Base-by-base conservation (phyloP, 2,888 invertebrate genomes). In the Ectemnius cavifrons region DNA sequence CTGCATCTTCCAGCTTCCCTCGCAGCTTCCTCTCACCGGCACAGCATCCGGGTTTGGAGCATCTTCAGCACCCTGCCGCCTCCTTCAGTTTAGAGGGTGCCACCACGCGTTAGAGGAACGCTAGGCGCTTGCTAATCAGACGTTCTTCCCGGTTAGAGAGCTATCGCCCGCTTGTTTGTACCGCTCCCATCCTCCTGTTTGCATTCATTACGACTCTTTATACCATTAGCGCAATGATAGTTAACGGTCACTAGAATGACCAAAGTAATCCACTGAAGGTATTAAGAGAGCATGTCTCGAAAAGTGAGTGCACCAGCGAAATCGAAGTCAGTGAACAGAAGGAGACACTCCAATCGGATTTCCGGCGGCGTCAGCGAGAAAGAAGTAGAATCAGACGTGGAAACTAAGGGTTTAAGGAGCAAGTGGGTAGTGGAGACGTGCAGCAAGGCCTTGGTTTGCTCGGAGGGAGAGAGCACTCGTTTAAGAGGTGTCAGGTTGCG, bases 21-120 rank as follows among this genome's bases (percentile, higher is more conserved):
- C 27, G 23, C 37, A 14, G 16, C 63, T 5, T 23, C 46, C 20
- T 60, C 20, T 16, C 62, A 46, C 65, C 52, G 63, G 52, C 58
- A 14, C 37, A 8, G 14, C 46, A n/a, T 61, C 45, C n/a, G 37
- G 37, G 37, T 16, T 46, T 45, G 2, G 13, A 16, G 14, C 27
- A 14, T 61, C 61, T 46, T 60, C 28, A n/a, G 37, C 61, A 11
- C 3, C 68, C 65, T 71, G 67, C 64, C 49, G 71, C 78, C 77
- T 84, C 82, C 80, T 77, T 79, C 78, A 80, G 79, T 85, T 84
- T 79, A 74, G 74, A 79, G 79, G 73, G 63, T 82, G 81, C 80
- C 81, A 81, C 77, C 83, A 84, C 73, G 81, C 78, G 77, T 78
- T 78, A 80, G 63, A 58, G 71, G 75, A 76, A 82, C 77, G 68